Percentiles rank a stretch among this genome's conserved stretches.
Conservation (phyloP, 1,140 invertebrate species). For the Spodoptera litura region DNA sequence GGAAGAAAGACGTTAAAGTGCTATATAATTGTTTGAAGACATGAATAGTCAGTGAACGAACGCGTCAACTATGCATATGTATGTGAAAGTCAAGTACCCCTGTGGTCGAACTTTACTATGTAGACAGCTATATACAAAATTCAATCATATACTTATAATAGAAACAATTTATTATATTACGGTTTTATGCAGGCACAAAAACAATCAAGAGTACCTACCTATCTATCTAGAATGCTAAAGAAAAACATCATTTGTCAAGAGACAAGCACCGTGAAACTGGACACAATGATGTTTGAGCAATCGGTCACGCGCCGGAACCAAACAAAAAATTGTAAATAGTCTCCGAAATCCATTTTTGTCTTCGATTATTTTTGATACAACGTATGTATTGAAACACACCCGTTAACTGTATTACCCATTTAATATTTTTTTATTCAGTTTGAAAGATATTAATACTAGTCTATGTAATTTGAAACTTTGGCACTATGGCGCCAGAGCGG, state of each 20-base stretch:
- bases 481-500: background rate
- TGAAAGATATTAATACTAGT: conserved; percentile 21
- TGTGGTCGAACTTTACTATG: conserved; percentile 9
- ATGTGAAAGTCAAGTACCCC: conserved; percentile 38
- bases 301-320: conserved; percentile 52
- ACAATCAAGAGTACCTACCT: conserved; percentile 7
- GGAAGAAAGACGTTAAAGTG: conserved; percentile 76
- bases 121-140: conserved; percentile 8
- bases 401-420: conserved; percentile 17
- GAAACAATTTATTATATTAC: conserved; percentile 32
- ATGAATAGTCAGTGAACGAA: conserved; percentile 70
- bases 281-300: conserved; percentile 61
- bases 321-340: conserved; percentile 55
- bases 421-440: conserved; percentile 1
- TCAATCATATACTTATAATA: conserved; percentile 31
- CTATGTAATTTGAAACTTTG: conserved; percentile 7
- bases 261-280: conserved; percentile 65
- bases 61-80: conserved; percentile 54
- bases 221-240: conserved; percentile 45
- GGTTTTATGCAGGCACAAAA: conserved; percentile 30
- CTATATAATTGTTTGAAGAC: conserved; percentile 76
- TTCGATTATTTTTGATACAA: conserved; percentile 40
- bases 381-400: conserved; percentile 33
- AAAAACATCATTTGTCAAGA: conserved; percentile 67
- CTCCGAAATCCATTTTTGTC: conserved; percentile 33